Evolutionary conservation across 2,113 vertebrate genomes (phyloP).

Genomic region (Marcusenius ussheri): DNA sequence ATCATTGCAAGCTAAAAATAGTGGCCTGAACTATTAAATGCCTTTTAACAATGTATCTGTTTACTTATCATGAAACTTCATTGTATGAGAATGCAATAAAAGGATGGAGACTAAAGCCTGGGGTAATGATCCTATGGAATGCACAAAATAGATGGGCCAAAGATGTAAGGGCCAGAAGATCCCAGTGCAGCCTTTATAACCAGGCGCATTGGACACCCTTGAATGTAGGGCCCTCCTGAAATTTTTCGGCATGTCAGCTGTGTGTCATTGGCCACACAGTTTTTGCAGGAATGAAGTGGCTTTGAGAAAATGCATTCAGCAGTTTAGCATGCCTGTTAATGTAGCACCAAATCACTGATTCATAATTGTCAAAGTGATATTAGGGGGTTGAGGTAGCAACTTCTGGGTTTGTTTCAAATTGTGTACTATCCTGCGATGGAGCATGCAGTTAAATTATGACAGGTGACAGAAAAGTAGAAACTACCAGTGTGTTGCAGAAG

Average conservation of each 20-base stretch:
- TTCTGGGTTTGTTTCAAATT: background rate
- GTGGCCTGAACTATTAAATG: conserved; percentile 31
- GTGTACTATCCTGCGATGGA: background rate
- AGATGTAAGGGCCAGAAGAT: background rate
- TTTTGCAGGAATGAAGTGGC: background rate
- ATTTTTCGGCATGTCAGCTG: background rate
- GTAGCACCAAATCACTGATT: background rate
- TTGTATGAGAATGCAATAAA: background rate
- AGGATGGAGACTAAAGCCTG: background rate
- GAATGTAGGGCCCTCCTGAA: background rate
- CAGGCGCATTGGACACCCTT: background rate
- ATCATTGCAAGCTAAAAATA: conserved; percentile 45
- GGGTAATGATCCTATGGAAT: conserved; percentile 32
- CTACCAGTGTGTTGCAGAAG: background rate
- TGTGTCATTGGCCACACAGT: background rate
- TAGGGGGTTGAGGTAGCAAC: background rate
- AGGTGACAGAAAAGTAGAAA: background rate
- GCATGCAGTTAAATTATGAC: background rate
- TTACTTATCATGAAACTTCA: conserved; percentile 22
- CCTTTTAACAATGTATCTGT: conserved; percentile 37
- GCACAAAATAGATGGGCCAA: background rate
- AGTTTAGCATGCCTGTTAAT: background rate
- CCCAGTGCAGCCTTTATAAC: background rate
- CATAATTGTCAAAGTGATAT: background rate
- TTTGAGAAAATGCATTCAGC: background rate